phyloP scores from a whole-genome alignment of 1,140 invertebrate genomes.

The Lepidotrigona ventralis region DNA sequence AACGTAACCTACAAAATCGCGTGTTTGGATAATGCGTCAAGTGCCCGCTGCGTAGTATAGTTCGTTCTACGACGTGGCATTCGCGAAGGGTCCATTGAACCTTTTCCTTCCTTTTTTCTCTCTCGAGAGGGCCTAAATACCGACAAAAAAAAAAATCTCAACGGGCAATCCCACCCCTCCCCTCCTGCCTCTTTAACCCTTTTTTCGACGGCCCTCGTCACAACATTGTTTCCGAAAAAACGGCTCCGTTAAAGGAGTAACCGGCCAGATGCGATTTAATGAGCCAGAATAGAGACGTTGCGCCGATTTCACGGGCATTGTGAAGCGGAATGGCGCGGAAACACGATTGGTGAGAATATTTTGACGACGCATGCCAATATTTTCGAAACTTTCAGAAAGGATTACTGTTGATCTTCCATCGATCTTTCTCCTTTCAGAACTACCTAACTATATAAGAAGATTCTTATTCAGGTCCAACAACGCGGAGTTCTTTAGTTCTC shows the following conservation, averaged over 20 bases:
- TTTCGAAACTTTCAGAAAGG: not conserved
- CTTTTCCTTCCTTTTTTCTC: constrained; percentile 50
- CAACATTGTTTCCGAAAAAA: constrained; percentile 79
- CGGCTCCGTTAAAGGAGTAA: constrained; percentile 58
- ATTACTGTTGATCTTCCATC: not conserved
- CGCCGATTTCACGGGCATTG: not conserved
- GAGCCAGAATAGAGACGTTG: constrained; percentile 47
- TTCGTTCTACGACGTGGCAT: constrained; percentile 51
- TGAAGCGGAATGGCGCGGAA: not conserved
- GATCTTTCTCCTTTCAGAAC: not conserved
- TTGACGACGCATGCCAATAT: constrained; percentile 3
- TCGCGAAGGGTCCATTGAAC: constrained; percentile 67
- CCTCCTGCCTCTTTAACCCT: constrained; percentile 26
- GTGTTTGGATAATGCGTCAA: constrained; percentile 71
- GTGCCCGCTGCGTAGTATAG: constrained; percentile 59
- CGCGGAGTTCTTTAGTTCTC: not conserved
- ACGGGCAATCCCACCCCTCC: constrained; percentile 38
- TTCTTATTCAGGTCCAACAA: not conserved
- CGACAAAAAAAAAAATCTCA: constrained; percentile 64
- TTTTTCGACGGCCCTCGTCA: constrained; percentile 73
- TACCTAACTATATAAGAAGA: not conserved
- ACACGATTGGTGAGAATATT: constrained; percentile 11
- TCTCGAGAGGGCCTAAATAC: constrained; percentile 68
- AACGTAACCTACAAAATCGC: constrained; percentile 50
- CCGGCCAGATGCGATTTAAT: constrained; percentile 65